Percentiles rank a stretch among this genome's conserved stretches.
Conservation (phyloP, 2,113 vertebrate species). For the Dipodomys ordii region DNA sequence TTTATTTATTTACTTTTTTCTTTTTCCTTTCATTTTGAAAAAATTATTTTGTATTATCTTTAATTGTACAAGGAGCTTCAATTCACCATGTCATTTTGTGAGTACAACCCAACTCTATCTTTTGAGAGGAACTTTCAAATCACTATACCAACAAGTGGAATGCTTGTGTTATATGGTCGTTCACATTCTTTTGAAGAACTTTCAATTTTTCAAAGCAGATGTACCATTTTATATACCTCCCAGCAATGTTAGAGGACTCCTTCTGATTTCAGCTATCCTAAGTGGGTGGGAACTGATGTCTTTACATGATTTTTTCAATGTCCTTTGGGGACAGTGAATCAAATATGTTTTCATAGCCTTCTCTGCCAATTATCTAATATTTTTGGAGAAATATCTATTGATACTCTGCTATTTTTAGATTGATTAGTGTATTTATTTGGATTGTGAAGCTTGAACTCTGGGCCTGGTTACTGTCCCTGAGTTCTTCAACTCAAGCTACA, state of each 20-base stretch:
- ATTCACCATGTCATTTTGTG: no score
- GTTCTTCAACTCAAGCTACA: no score
- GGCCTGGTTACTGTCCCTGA: no score
- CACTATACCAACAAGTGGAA: background rate
- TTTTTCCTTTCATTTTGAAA: no score
- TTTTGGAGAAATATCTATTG: background rate
- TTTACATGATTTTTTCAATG: background rate
- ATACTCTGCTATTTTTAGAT: background rate
- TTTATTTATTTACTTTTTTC: no score
- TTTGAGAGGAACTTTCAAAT: background rate
- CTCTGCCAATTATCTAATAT: rapidly evolving
- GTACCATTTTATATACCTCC: background rate
- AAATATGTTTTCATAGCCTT: background rate
- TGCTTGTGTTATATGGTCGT: background rate
- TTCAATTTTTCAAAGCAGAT: background rate
- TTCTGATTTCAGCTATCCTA: background rate
- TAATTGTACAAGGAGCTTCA: no score
- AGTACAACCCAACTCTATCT: no score
- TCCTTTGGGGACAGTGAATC: background rate
- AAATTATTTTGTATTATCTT: no score
- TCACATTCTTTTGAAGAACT: background rate
- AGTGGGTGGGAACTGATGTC: background rate
- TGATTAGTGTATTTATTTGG: background rate
- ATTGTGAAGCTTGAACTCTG: no score
- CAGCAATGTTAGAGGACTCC: rapidly evolving